Evolutionary conservation across 2,113 vertebrate species (phyloP).

Genomic region (Cynoglossus semilaevis): DNA sequence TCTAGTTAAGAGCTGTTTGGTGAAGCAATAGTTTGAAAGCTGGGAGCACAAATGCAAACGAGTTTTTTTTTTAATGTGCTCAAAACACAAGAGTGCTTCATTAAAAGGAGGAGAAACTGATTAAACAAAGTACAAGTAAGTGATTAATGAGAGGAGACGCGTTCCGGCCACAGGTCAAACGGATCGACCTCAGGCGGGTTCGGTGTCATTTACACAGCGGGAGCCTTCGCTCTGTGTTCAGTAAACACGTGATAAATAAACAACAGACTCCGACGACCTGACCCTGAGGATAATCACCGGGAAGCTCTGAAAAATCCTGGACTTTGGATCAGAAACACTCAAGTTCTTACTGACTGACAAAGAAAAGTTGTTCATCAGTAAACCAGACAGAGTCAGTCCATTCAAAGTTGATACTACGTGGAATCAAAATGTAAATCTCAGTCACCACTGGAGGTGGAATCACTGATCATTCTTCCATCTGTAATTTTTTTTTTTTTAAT

Average conservation of each 20-base stretch:
- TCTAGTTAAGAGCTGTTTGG: slow-evolving; percentile 51
- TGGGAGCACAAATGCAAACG: slow-evolving; percentile 37
- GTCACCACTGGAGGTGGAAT: too few species aligned
- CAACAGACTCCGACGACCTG: slow-evolving; percentile 8
- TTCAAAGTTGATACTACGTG: too few species aligned
- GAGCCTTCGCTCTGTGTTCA: slow-evolving; percentile 10
- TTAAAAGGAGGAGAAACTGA: slow-evolving; percentile 13
- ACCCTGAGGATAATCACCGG: slow-evolving; percentile 40
- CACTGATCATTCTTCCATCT: not conserved
- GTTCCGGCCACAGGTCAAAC: slow-evolving; percentile 7
- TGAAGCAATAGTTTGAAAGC: slow-evolving; percentile 59
- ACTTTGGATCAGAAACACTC: too few species aligned
- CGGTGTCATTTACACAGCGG: slow-evolving; percentile 23
- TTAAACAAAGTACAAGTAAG: slow-evolving; percentile 9
- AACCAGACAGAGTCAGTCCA: too few species aligned
- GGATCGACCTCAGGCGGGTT: slow-evolving; percentile 2
- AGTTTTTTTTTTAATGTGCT: slow-evolving; percentile 14
- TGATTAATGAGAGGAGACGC: slow-evolving; percentile 25
- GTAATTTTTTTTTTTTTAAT: not conserved
- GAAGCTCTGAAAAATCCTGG: not conserved
- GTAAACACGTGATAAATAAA: slow-evolving; percentile 10
- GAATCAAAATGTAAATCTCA: too few species aligned
- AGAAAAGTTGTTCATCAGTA: too few species aligned
- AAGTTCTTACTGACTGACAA: too few species aligned
- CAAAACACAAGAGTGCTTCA: slow-evolving; percentile 34